A percentile compares a stretch with the other conserved stretches of the same genome.
Evolutionary conservation across 2,113 vertebrate species (phyloP).

Genomic region (Nerophis lumbriciformis): DNA sequence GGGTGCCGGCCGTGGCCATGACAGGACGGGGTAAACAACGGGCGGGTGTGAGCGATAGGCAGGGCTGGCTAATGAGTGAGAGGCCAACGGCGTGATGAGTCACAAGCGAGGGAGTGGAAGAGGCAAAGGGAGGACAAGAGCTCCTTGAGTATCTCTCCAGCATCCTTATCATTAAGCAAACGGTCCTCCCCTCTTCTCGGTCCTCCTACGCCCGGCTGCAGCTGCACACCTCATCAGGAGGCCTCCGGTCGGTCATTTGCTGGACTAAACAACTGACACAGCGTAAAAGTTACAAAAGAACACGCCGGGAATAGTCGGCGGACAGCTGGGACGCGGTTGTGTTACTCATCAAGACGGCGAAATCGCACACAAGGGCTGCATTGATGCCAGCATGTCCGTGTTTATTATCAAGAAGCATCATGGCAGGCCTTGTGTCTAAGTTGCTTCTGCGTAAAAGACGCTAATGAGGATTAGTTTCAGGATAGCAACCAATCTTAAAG

Average conservation of each 20-base stretch:
- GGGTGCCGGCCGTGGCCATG: conserved; percentile 41
- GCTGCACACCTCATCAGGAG: conserved; percentile 54
- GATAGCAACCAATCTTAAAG: background rate
- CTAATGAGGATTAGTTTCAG: background rate
- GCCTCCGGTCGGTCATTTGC: conserved; percentile 34
- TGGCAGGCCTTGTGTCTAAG: background rate
- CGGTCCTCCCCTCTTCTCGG: conserved; percentile 39
- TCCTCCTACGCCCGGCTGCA: conserved; percentile 35
- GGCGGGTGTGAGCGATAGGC: conserved; percentile 39
- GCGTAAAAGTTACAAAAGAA: conserved; percentile 7
- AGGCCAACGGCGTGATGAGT: conserved; percentile 48
- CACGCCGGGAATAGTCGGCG: background rate
- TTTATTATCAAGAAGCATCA: conserved; percentile 1
- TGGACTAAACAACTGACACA: conserved; percentile 22
- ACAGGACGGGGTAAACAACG: conserved; percentile 56
- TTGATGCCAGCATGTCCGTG: background rate
- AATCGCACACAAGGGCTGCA: background rate
- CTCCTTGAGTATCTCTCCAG: conserved; percentile 41
- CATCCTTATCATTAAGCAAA: conserved; percentile 51
- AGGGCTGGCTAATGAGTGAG: conserved; percentile 59
- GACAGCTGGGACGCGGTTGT: background rate
- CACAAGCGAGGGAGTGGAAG: conserved; percentile 30
- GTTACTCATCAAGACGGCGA: background rate
- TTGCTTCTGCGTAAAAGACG: no score
- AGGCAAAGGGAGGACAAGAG: conserved; percentile 47